Evolutionary conservation across 2,797 vertebrate species (phyloP), one percentile per base, ranked within the genome.

Genomic region (Tauraco hartlaubi): DNA sequence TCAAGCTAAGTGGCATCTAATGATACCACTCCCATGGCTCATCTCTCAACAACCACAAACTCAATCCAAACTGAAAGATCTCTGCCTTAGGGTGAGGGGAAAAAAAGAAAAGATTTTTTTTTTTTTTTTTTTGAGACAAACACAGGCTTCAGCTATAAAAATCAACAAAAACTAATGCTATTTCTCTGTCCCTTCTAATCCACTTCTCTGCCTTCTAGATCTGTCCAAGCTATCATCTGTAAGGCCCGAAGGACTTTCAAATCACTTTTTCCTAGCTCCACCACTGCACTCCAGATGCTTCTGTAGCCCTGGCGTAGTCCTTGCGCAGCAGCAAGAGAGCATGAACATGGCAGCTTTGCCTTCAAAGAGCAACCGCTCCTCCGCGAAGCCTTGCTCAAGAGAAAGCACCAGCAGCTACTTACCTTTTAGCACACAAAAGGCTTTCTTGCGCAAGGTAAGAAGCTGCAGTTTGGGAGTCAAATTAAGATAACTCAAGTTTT

Each of bases 321-420:
- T 54, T 46, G 14, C 6, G 2, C 48, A 48, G 52, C 39, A 83
- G 58, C 72, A 58, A 39, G 39, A 56, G 31, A 68, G 37, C 16
- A 21, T 15, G 8, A 93, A 92, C 29, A 81, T 7, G 44, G 91
- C 67, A 88, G 73, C 26, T 73, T 49, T 64, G 83, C 43, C 66
- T 81, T 75, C 63, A 41, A 85, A 92, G 88, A 90, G 68, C 82
- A 96, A 94, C 76, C 83, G 73, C 59, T 92, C 59, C 58, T 69
- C 58, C 1, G 0, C 2, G 3, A 67, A 93, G 75, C 46, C 29
- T 26, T 19, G 41, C 46, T 41, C 10, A 1, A 81, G 64, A 85
- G 51, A 91, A 91, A 73, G 44, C 43, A 78, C 75, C 28, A 41
- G 77, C 37, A 79, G 25, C 49, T 43, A 83, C 68, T 90, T 48